Percentiles rank a stretch among this genome's conserved stretches.
phyloP scores from a whole-genome alignment of 2,888 invertebrate species.

The Minunthozetes semirufus region DNA sequence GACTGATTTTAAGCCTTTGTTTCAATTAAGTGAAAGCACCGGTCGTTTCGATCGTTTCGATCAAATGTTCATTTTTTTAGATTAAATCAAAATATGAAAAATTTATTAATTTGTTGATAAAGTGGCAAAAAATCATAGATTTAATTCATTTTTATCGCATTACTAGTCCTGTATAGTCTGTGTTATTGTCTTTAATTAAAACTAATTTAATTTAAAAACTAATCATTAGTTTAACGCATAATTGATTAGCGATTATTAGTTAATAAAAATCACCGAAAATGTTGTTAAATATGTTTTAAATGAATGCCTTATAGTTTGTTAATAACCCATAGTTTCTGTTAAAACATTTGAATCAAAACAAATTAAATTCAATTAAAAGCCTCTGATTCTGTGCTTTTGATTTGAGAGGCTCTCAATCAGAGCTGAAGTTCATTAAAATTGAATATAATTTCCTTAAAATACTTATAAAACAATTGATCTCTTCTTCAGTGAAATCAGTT shows the following conservation, averaged over 20 bases:
- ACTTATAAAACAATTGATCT: constrained; percentile 2
- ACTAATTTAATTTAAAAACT: not conserved
- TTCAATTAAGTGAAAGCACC: not conserved
- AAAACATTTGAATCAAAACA: not conserved
- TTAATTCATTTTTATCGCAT: not conserved
- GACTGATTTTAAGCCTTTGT: not conserved
- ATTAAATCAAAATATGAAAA: too few species aligned
- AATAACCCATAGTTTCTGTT: not conserved
- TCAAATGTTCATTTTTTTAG: too few species aligned
- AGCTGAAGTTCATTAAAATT: not conserved
- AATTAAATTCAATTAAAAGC: not conserved
- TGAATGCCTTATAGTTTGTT: constrained; percentile 11
- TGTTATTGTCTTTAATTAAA: not conserved
- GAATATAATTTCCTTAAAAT: not conserved
- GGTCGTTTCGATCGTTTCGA: not conserved
- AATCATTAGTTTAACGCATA: not conserved
- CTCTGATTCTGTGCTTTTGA: not conserved
- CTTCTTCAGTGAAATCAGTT: not conserved
- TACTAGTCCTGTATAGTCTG: constrained; percentile 6
- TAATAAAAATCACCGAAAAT: too few species aligned
- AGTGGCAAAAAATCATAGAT: not conserved
- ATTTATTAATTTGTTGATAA: not conserved
- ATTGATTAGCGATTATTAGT: not conserved
- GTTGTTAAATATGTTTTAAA: not conserved
- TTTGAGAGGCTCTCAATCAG: not conserved